Evolutionary conservation across 30 jellyfish, hydroid and myxozoan genomes (phyloP), one percentile per base, ranked within the genome.

Genomic region (Cassiopea andromeda): DNA sequence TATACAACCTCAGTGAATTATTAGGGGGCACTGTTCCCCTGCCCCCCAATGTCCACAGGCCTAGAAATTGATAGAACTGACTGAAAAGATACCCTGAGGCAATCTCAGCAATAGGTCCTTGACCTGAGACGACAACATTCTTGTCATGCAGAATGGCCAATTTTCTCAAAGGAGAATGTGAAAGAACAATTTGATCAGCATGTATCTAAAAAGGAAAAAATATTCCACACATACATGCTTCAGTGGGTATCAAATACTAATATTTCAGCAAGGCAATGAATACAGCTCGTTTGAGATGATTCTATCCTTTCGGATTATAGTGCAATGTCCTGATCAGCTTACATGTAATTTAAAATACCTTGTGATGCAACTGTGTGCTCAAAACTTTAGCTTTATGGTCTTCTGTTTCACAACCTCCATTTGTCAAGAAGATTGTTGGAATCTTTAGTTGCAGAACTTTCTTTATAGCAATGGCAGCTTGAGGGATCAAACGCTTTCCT

Each of bases 371-470:
- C 83, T 85, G 96, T 46, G 87, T 46, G 77, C 81, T 73, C 69
- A 95, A 80, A 44, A 80, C 88, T 61, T 60, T 47, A 44, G 98
- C 98, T 87, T 91, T 94, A 78, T 90, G 92, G 19, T 95, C 97
- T 74, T 95, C 99, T 10, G 99, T 95, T 77, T 95, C 99, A 78
- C 99, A 95, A 44, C 99, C 97, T 48, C 99, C 88, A 75, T 95
- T 95, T 15, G 99, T 90, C 46, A 95, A 78, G 85, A 90, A 95
- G 16, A 95, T 78, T n/a, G 84, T 68, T 16, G 99, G 99, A 48
- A 95, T 73, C 18, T 78, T 38, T n/a, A 61, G 67, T 44, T 72
- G 77, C 77, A 90, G 46, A 46, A 95, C 90, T 83, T 87, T 90
- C 14, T 60, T 76, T n/a, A 95, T 84, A 12, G 99, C 99, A 49